These are phyloP conservation scores for Danio albolineatus DNA, from an alignment of 2,797 vertebrate species.

Conservation along the genomic window DNA sequence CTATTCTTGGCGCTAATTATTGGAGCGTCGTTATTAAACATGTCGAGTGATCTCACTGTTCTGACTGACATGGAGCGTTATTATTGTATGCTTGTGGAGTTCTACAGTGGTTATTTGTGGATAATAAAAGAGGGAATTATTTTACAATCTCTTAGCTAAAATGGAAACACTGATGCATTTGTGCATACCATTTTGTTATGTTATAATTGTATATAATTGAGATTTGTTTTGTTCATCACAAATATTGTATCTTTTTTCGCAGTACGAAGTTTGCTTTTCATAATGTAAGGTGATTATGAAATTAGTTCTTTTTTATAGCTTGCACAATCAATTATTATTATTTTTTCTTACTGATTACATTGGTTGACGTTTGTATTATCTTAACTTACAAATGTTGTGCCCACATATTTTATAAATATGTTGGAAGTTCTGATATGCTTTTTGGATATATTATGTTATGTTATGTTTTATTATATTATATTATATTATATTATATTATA, in stretches of 20 bases:
- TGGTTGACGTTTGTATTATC: constrained; percentile 3
- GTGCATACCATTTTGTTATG: not conserved
- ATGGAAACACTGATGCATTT: not conserved
- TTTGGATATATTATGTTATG: no score
- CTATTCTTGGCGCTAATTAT: constrained; percentile 49
- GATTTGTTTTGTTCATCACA: not conserved
- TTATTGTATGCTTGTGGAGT: constrained; percentile 28
- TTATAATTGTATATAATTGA: no score
- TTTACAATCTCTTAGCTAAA: constrained; percentile 6
- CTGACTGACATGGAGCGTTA: constrained; percentile 37
- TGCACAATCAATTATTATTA: no score
- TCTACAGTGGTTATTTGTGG: constrained; percentile 21
- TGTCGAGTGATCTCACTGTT: constrained; percentile 37
- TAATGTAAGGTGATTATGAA: not conserved
- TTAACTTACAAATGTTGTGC: not conserved
- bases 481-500: no score
- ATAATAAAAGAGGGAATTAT: constrained; percentile 7
- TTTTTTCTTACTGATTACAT: no score
- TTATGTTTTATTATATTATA: no score
- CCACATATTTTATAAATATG: constrained; percentile 2
- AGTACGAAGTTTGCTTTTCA: not conserved
- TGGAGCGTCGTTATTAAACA: constrained; percentile 33
- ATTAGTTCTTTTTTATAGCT: not conserved
- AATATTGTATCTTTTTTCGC: not conserved
- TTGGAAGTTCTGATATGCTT: constrained; percentile 46